phyloP scores from a whole-genome alignment of 2,113 vertebrate genomes.

The Proterorhinus semilunaris region DNA sequence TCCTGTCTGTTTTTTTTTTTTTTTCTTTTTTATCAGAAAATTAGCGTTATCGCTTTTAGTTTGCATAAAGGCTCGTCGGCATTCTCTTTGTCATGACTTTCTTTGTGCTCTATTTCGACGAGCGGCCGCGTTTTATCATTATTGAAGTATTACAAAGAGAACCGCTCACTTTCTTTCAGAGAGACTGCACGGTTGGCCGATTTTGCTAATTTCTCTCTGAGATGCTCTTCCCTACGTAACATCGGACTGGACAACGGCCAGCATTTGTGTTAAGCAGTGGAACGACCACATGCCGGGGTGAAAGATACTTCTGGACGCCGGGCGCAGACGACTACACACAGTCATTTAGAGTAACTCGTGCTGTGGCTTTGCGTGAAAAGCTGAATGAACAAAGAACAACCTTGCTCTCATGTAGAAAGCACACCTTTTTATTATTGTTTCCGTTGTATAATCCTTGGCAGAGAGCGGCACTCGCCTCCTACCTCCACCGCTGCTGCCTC shows the following conservation, averaged over 20 bases:
- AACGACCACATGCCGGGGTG: too few relatives aligned
- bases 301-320: too few relatives aligned
- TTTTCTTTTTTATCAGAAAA: not conserved
- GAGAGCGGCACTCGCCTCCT: not conserved
- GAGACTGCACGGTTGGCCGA: too few relatives aligned
- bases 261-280: too few relatives aligned
- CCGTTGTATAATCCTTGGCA: conserved; percentile 2
- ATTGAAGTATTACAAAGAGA: not conserved
- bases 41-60: conserved; percentile 1
- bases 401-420: not conserved
- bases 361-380: not conserved
- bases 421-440: not conserved
- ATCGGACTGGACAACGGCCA: too few relatives aligned
- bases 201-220: too few relatives aligned
- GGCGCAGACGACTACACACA: too few relatives aligned
- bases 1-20: not conserved
- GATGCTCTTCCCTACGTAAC: too few relatives aligned
- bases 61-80: not conserved
- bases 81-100: not conserved
- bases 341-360: too few relatives aligned
- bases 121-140: not conserved
- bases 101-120: not conserved
- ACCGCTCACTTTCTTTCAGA: not conserved
- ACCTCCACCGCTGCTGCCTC: not conserved
- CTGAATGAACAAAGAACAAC: not conserved